These are phyloP conservation scores for Polymixis lichenea DNA, from an alignment of 2,888 invertebrate species.

Conservation along the genomic window DNA sequence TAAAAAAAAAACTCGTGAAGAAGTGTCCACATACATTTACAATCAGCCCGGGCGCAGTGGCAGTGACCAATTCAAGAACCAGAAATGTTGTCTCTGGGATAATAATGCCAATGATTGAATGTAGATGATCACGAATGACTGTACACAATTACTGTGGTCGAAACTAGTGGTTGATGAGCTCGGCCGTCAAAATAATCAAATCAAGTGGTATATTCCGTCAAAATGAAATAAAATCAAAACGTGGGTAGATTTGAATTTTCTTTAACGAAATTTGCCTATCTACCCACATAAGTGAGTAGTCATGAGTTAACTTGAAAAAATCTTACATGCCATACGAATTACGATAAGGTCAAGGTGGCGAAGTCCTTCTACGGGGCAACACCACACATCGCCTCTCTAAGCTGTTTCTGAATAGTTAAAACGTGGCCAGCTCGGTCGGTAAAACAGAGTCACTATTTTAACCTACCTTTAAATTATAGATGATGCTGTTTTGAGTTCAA, in stretches of 20 bases:
- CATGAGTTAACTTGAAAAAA: no score
- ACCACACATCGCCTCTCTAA: no score
- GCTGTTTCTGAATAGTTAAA: no score
- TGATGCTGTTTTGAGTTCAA: no score
- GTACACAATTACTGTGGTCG: not conserved
- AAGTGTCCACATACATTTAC: no score
- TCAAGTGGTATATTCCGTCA: not conserved
- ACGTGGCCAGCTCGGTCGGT: no score
- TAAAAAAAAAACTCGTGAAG: constrained; percentile 22
- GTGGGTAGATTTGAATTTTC: not conserved
- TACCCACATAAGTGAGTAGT: not conserved
- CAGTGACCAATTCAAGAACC: not conserved
- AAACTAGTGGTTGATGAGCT: not conserved
- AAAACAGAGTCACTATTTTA: no score
- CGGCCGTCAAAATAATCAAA: not conserved
- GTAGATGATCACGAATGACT: not conserved
- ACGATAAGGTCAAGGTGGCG: no score
- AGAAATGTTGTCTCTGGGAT: not conserved
- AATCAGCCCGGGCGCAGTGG: not conserved
- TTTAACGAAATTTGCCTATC: not conserved
- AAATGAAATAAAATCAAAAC: not conserved
- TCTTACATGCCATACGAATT: no score
- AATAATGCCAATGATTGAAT: not conserved
- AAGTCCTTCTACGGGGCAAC: no score
- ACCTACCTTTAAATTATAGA: no score